Evolutionary conservation across 1,140 invertebrate species (phyloP), one percentile per base, ranked within the genome.

Genomic region (Drosophila sucinea): DNA sequence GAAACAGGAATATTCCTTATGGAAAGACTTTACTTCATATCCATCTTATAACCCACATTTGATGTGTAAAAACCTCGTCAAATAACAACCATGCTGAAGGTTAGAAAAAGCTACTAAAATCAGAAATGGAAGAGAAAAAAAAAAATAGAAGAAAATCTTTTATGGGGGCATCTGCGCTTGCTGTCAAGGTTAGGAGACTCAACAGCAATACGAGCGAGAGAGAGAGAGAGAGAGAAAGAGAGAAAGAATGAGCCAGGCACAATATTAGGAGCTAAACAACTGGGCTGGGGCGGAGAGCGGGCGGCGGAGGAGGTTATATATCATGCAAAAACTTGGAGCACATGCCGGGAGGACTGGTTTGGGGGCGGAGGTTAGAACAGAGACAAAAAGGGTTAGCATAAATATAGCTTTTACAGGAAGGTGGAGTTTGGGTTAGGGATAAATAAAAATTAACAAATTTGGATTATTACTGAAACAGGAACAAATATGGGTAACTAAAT

Each of bases 31-130:
- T 17, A 33, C 3, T 58, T 35, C 4, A 23, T 23, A 4, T 10
- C 17, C 51, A 38, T 33, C 56, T 25, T 23, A 51, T 51, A 8
- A 51, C 44, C 44, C 8, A 8, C 1, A 1, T 51, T 10, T 51
- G 0, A 51, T 17, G 60, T 62, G 72, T 40, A 75, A 68, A 57
- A 23, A 56, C 63, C 23, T 25, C 10, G 3, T 7, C 25, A 57
- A 7, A 25, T 56, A 75, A 75, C 32, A 75, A 75, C 72, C 73
- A 75, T 75, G 73, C 73, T 61, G 54, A 58, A 10, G 35, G 10
- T 3, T 2, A 11, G 58, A 33, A 33, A 5, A 33, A 61, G 44
- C 40, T 75, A 75, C 73, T 27, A 6, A 47, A 25, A 47, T 0
- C 17, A 17, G 17, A 17, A 8, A 47, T 2, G 25, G 8, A 25